A percentile compares a stretch with the other conserved stretches of the same genome.
Evolutionary conservation across 1,140 invertebrate species (phyloP).

Genomic region (Drosophila biarmipes): DNA sequence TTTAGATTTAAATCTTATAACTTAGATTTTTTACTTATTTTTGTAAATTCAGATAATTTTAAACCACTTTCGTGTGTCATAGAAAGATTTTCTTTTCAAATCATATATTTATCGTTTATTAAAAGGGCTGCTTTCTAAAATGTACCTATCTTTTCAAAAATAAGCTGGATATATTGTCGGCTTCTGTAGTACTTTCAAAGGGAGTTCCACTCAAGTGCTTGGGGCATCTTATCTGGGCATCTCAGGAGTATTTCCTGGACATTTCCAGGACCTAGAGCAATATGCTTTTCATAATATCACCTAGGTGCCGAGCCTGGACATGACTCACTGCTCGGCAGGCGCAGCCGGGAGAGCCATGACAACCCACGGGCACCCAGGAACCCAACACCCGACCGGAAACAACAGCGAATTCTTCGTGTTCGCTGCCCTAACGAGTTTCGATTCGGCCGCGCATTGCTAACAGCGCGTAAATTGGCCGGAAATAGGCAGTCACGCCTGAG

Average conservation of each 20-base stretch:
- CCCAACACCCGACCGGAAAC: slow-evolving; percentile 56
- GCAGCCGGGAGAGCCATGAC: slow-evolving; percentile 20
- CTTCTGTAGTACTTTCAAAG: neutral
- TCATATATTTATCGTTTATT: no score
- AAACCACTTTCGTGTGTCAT: no score
- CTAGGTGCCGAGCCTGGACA: slow-evolving; percentile 1
- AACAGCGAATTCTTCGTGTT: slow-evolving; percentile 50
- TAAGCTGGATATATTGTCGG: no score
- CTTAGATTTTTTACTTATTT: no score
- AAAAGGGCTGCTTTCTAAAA: neutral
- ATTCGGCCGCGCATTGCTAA: slow-evolving; percentile 58
- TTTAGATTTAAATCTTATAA: no score
- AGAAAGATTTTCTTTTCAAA: no score
- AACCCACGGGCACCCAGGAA: slow-evolving; percentile 37
- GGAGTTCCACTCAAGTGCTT: neutral
- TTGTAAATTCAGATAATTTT: no score
- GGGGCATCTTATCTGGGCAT: slow-evolving; percentile 1
- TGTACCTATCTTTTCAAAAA: neutral
- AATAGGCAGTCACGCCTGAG: slow-evolving; percentile 81
- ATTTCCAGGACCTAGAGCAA: no score
- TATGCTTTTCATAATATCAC: no score
- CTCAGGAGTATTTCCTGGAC: neutral
- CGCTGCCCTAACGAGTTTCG: slow-evolving; percentile 51
- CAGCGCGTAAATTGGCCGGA: slow-evolving; percentile 51
- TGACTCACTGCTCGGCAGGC: slow-evolving; percentile 19